Percentiles rank a stretch among this genome's conserved stretches.
Conservation (phyloP, 1,140 invertebrate species). For the Drosophila pseudoananassae region DNA sequence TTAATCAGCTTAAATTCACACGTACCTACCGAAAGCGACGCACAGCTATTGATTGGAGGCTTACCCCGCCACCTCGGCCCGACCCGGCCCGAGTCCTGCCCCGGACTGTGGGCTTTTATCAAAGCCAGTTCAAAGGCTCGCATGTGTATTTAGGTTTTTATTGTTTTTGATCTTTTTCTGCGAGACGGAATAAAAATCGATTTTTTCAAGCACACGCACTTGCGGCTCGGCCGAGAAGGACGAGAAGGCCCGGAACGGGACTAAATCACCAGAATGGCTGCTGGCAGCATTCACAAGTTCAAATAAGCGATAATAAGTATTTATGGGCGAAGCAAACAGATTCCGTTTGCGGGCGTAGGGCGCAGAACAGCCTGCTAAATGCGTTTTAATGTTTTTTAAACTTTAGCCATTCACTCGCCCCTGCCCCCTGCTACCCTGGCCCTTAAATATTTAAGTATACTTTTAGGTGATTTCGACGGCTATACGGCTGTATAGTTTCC, state of each 20-base stretch:
- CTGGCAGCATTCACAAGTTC: conserved; percentile 71
- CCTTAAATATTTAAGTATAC: conserved; percentile 78
- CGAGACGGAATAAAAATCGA: conserved; percentile 66
- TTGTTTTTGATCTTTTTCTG: conserved; percentile 78
- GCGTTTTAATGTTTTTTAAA: conserved; percentile 77
- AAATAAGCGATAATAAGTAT: conserved; percentile 83
- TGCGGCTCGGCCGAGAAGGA: conserved; percentile 7
- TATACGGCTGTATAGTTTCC: conserved; percentile 45
- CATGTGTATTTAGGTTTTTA: conserved; percentile 82
- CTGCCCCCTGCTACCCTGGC: background rate
- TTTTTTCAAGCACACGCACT: conserved; percentile 45
- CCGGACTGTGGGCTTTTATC: conserved; percentile 62
- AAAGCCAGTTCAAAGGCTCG: conserved; percentile 80
- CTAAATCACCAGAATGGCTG: conserved; percentile 63
- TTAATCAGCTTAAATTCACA: conserved; percentile 84
- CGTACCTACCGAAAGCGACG: conserved; percentile 73
- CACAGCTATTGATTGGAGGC: conserved; percentile 81
- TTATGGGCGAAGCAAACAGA: conserved; percentile 62
- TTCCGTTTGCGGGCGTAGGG: conserved; percentile 28
- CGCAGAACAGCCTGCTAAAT: conserved; percentile 66
- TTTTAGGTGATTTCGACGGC: conserved; percentile 57
- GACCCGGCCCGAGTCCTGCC: conserved; percentile 11
- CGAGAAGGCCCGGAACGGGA: conserved; percentile 63
- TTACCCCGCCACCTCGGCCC: conserved; percentile 33
- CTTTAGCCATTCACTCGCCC: conserved; percentile 21